phyloP scores from a whole-genome alignment of 2,888 invertebrate species.

The Matsumyia berberina region DNA sequence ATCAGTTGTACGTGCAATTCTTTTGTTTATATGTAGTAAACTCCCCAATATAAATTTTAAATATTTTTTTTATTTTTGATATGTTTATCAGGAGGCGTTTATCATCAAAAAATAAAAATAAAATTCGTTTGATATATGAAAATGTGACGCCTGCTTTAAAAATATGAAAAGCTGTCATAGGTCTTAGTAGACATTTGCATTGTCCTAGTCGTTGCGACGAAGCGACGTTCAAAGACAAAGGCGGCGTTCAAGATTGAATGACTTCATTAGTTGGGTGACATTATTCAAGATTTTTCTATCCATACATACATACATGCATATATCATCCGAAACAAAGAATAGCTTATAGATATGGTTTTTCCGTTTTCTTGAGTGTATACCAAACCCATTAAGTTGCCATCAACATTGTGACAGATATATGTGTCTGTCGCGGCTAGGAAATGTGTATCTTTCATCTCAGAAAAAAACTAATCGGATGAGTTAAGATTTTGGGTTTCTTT shows the following conservation, averaged over 20 bases:
- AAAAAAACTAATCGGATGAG: constrained; percentile 59
- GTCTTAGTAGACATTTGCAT: constrained; percentile 7
- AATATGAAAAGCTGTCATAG: not conserved
- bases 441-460: constrained; percentile 44
- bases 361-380: not conserved
- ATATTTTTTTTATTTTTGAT: constrained; percentile 22
- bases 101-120: too few relatives aligned
- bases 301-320: too few relatives aligned
- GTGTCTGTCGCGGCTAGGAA: constrained; percentile 10
- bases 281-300: constrained; percentile 34
- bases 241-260: constrained; percentile 31
- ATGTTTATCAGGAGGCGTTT: constrained; percentile 43
- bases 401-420: constrained; percentile 36
- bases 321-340: constrained; percentile 12
- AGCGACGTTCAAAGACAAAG: constrained; percentile 20
- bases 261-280: constrained; percentile 37
- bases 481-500: constrained; percentile 41
- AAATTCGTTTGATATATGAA: constrained; percentile 12
- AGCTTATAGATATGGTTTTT: constrained; percentile 3
- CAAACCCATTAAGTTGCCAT: constrained; percentile 35
- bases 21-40: constrained; percentile 15
- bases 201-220: constrained; percentile 4
- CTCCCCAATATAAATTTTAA: not conserved
- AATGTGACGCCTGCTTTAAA: constrained; percentile 21
- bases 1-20: constrained; percentile 53